Evolutionary conservation across 2,113 vertebrate genomes (phyloP).

Genomic region (Ivindomyrus marchei): DNA sequence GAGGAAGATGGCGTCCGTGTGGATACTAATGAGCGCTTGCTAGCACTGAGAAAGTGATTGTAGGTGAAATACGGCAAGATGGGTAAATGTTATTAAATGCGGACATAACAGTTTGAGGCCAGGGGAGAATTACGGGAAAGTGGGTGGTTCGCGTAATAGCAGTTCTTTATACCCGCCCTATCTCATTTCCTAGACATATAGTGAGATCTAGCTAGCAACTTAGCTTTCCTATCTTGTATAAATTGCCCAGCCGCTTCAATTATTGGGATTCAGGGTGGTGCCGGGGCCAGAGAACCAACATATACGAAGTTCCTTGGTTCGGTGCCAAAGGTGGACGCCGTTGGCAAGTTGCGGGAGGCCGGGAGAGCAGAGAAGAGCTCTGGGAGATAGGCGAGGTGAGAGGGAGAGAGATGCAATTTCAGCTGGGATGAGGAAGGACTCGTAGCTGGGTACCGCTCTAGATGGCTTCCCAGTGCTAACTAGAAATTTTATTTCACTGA

Average conservation of each 20-base stretch:
- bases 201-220: constrained; percentile 3
- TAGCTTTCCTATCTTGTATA: background rate
- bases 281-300: background rate
- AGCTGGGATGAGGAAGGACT: background rate
- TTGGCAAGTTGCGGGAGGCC: constrained; percentile 10
- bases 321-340: background rate
- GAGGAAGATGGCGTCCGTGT: constrained; percentile 26
- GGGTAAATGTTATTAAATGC: background rate
- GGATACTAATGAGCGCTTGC: constrained; percentile 15
- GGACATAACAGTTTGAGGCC: background rate
- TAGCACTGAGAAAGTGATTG: constrained; percentile 2
- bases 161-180: background rate
- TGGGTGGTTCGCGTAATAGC: background rate
- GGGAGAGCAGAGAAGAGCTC: constrained; percentile 2
- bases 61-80: background rate
- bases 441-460: background rate
- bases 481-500: background rate
- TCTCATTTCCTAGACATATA: background rate
- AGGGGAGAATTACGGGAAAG: background rate
- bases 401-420: background rate
- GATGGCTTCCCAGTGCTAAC: background rate
- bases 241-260: background rate
- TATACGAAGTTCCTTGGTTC: background rate
- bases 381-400: constrained; percentile 12
- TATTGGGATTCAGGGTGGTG: background rate